Percentiles rank a stretch among this genome's conserved stretches.
Evolutionary conservation across 2,888 invertebrate genomes (phyloP).

Genomic region (Ypsolopha scabrella): DNA sequence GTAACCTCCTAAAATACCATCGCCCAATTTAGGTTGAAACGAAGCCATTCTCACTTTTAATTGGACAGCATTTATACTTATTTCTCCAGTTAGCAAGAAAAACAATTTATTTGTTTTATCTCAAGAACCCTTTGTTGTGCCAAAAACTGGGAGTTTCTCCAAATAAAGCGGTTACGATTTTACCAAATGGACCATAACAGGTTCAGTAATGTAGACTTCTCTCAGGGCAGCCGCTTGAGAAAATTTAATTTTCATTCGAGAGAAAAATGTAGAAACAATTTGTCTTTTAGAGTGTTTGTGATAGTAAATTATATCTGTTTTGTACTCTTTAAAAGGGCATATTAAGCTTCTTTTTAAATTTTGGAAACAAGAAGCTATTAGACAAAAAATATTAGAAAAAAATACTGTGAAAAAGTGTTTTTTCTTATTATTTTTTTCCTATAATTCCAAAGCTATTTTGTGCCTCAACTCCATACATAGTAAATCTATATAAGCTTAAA

Average conservation of each 20-base stretch:
- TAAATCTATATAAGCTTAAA: too few relatives aligned
- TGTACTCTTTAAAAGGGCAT: too few relatives aligned
- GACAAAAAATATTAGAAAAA: too few relatives aligned
- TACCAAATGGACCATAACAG: slow-evolving; percentile 30
- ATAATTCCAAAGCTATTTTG: too few relatives aligned
- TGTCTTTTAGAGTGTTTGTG: too few relatives aligned
- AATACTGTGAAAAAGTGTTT: too few relatives aligned
- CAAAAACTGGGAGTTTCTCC: slow-evolving; percentile 27
- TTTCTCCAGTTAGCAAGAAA: slow-evolving; percentile 27
- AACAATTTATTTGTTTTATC: slow-evolving; percentile 49
- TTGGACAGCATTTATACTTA: slow-evolving; percentile 23
- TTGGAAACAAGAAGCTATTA: too few relatives aligned
- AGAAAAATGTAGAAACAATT: neutral
- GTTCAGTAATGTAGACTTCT: slow-evolving; percentile 1
- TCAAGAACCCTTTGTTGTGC: slow-evolving; percentile 41
- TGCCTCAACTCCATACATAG: too few relatives aligned
- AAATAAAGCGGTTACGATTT: slow-evolving; percentile 47
- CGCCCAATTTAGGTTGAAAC: slow-evolving; percentile 9
- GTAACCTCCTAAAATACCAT: too few relatives aligned
- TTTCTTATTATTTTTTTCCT: too few relatives aligned
- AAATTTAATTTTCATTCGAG: slow-evolving; percentile 3
- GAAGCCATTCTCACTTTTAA: slow-evolving; percentile 26
- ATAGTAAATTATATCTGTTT: too few relatives aligned
- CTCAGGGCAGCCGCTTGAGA: neutral
- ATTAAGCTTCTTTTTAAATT: too few relatives aligned